Percentiles rank a stretch among this genome's conserved stretches.
These are phyloP conservation scores for Darevskia nairensis DNA, from an alignment of 2,797 vertebrate genomes.

Conservation along the genomic window DNA sequence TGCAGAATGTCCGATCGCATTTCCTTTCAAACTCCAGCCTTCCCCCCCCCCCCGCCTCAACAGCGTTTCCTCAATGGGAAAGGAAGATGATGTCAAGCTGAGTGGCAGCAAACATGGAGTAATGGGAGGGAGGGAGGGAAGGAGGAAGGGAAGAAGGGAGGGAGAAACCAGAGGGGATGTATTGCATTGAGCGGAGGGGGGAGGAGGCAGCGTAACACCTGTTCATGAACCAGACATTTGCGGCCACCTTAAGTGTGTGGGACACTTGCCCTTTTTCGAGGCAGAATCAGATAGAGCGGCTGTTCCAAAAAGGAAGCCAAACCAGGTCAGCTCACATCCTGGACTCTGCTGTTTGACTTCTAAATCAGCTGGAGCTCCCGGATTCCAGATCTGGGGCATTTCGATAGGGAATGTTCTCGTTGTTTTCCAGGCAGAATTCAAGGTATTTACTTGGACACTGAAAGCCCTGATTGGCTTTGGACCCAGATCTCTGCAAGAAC, in stretches of 20 bases:
- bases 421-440: too few species aligned
- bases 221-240: neutral
- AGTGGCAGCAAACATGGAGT: neutral
- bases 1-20: neutral
- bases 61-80: neutral
- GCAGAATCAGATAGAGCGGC: neutral
- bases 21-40: neutral
- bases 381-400: neutral
- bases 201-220: neutral
- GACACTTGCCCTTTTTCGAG: neutral
- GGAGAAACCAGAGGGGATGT: too few species aligned
- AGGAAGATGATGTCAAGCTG: neutral
- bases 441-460: too few species aligned
- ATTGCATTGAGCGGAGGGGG: too few species aligned
- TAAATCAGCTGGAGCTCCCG: neutral
- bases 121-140: too few species aligned
- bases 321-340: neutral
- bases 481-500: too few species aligned
- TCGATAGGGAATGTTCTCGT: neutral
- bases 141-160: too few species aligned
- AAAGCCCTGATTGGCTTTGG: too few species aligned
- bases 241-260: neutral
- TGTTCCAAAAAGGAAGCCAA: neutral
- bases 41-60: neutral
- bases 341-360: neutral